Evolutionary conservation across 2,113 vertebrate species (phyloP).

Genomic region (Larimichthys crocea): DNA sequence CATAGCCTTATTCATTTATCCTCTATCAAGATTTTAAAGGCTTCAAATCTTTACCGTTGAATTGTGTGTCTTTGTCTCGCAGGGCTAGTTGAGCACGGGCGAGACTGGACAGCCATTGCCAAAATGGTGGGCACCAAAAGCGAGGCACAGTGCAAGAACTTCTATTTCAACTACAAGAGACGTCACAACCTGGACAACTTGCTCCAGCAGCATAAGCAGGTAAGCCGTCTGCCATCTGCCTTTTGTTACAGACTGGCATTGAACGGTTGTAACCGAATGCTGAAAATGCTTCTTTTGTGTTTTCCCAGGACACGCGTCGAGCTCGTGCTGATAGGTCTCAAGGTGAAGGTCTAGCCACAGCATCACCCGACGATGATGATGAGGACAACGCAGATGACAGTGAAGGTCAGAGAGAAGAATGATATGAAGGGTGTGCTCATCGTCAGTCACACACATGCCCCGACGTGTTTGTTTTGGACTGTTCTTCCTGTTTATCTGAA

Average conservation of each 20-base stretch:
- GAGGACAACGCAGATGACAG: constrained; percentile 98
- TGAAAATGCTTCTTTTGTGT: not conserved
- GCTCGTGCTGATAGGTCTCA: constrained; percentile 94
- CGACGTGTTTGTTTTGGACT: constrained; percentile 8
- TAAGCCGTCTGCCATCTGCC: constrained; percentile 26
- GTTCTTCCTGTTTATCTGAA: constrained; percentile 27
- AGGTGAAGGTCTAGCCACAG: constrained; percentile 92
- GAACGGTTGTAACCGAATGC: not conserved
- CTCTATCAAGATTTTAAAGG: not conserved
- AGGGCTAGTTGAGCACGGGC: constrained; percentile 97
- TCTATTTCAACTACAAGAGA: constrained; percentile 99
- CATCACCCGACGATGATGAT: constrained; percentile 95
- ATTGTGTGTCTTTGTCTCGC: constrained; percentile 28
- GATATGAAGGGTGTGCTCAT: constrained; percentile 24
- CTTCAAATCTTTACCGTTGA: not conserved
- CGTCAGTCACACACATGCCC: not conserved
- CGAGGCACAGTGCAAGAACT: constrained; percentile 99
- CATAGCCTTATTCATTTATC: not conserved
- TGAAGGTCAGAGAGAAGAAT: constrained; percentile 88
- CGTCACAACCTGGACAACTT: constrained; percentile 97
- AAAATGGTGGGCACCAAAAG: constrained; percentile 99
- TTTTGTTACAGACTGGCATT: not conserved
- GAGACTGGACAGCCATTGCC: constrained; percentile 98
- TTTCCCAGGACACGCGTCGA: constrained; percentile 85
- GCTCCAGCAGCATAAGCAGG: constrained; percentile 97